Base-by-base conservation (phyloP, 2,888 invertebrate genomes). In the Cancer borealis region DNA sequence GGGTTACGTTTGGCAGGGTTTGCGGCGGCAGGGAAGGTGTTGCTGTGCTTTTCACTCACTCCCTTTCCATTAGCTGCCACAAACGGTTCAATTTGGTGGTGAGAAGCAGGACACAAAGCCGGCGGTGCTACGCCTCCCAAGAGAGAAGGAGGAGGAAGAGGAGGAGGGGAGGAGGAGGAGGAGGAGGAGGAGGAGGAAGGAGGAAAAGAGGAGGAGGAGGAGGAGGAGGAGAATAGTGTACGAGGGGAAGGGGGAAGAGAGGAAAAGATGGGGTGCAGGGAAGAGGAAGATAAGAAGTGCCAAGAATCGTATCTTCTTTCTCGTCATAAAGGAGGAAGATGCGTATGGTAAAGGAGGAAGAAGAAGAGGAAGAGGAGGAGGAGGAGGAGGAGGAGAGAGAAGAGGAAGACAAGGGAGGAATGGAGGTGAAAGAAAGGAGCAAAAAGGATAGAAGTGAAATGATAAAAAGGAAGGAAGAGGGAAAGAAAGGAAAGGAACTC, bases 1-100 rank as follows among this genome's bases (percentile, higher is more conserved):
- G 39, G 21, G 73, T 30, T 3, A 90, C 49, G 88, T 0, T 17
- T n/a, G 54, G 30, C 17, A 39, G 30, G 89, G 47, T 26, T 66
- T 49, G 47, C 4, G 84, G 90, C 39, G 30, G 87, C 17, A 87
- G 45, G 30, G 60, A 39, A 45, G 88, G 47, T 30, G 46, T 49
- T 88, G 94, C 92, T 91, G 94, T 94, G 94, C 92, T 94, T 92
- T 92, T 94, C 92, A 92, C 88, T 66, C 79, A 66, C 60, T 90
- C 79, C 91, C 92, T 94, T 94, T 94, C 94, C 94, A 94, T 94
- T 94, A 94, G 92, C 90, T 46, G 84, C 94, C 92, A 94, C 94
- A 94, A 94, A 94, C 92, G 92, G 49, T 94, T 89, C 94, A 92
- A 94, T 92, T 94, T 94, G 87, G 94, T 17, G 66, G 66, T 94